Percentiles rank a stretch among this genome's conserved stretches.
These are phyloP conservation scores for Glyphotaelius pellucidus DNA, from an alignment of 2,888 invertebrate genomes.

Conservation along the genomic window DNA sequence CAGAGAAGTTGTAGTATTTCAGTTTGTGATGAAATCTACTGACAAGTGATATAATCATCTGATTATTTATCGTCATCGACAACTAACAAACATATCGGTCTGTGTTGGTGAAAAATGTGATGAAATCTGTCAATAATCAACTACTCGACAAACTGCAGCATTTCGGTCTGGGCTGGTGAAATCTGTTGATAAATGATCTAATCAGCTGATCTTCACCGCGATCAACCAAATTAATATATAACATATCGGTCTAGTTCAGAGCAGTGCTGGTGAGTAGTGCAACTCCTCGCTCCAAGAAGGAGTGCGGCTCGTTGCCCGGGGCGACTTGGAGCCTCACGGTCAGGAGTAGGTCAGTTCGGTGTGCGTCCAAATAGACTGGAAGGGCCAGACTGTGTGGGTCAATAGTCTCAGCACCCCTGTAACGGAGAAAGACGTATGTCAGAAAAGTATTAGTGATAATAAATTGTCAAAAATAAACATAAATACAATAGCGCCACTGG, in stretches of 20 bases:
- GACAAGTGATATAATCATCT: no score
- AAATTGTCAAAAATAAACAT: neutral
- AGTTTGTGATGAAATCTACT: no score
- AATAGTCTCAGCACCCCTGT: slow-evolving; percentile 72
- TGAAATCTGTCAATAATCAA: no score
- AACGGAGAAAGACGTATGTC: slow-evolving; percentile 53
- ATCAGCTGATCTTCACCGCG: neutral
- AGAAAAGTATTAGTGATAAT: neutral
- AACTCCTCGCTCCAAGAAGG: slow-evolving; percentile 99
- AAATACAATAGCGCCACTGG: no score
- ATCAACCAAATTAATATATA: neutral
- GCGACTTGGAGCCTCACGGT: slow-evolving; percentile 96
- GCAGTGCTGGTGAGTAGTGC: slow-evolving; percentile 96
- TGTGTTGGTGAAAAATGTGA: no score
- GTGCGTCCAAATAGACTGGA: slow-evolving; percentile 98
- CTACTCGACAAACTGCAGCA: no score
- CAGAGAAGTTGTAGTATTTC: no score
- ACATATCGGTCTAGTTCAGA: slow-evolving; percentile 78
- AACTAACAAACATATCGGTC: no score
- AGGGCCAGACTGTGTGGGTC: slow-evolving; percentile 86
- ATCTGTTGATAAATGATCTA: no score
- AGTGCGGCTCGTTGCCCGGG: slow-evolving; percentile 93
- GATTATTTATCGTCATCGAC: no score
- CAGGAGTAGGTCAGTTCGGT: slow-evolving; percentile 95
- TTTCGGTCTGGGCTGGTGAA: no score